Conservation (phyloP, 2,113 vertebrate genomes). For the Meleagris gallopavo region DNA sequence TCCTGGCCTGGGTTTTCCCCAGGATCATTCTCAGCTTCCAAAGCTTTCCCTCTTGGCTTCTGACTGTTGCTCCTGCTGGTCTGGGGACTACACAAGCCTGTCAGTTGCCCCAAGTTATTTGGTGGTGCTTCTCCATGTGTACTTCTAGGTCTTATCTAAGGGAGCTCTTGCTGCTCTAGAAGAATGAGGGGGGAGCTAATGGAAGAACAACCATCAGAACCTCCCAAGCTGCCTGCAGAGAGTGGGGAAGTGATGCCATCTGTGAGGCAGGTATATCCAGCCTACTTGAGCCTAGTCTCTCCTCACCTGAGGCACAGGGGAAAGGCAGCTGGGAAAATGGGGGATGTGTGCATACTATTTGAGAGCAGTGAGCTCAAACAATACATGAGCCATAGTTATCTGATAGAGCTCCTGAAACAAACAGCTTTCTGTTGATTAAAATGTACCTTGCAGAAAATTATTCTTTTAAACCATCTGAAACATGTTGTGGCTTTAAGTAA, state of each 20-base stretch:
- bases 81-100: constrained; percentile 48
- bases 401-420: not conserved
- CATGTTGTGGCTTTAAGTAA: not conserved
- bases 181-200: not conserved
- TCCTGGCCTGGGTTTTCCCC: not conserved
- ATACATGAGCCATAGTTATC: not conserved
- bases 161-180: not conserved
- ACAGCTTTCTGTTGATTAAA: not conserved
- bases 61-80: constrained; percentile 43
- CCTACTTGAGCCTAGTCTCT: not conserved
- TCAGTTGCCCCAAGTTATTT: constrained; percentile 47
- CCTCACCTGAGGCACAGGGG: not conserved
- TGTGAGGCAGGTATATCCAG: not conserved
- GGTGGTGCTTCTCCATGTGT: not conserved
- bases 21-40: constrained; percentile 25
- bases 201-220: not conserved
- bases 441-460: not conserved
- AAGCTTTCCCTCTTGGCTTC: constrained; percentile 8
- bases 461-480: not conserved
- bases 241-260: not conserved
- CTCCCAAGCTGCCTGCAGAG: not conserved
- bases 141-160: constrained; percentile 16
- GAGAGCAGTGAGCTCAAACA: not conserved
- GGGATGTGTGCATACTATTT: not conserved
- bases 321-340: not conserved